phyloP scores from a whole-genome alignment of 1,140 invertebrate species.

The Telenomus remus region DNA sequence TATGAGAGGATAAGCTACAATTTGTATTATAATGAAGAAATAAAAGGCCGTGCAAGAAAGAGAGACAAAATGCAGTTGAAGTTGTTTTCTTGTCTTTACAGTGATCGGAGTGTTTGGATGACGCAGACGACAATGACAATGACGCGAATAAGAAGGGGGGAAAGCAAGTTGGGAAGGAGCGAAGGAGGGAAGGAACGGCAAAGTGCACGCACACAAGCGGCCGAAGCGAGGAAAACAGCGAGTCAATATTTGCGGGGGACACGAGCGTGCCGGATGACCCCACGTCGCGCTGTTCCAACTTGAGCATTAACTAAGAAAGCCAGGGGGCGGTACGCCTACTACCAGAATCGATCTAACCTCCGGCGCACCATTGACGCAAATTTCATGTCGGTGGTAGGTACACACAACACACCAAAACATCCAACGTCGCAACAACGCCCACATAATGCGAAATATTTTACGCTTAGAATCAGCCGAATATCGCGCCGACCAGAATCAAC shows the following conservation, averaged over 20 bases:
- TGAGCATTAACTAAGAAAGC: slow-evolving; percentile 50
- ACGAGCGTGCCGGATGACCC: slow-evolving; percentile 38
- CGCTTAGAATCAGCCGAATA: slow-evolving; percentile 31
- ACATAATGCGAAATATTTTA: slow-evolving; percentile 32
- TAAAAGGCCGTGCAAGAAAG: neutral
- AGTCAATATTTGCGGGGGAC: slow-evolving; percentile 42
- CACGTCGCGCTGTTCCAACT: slow-evolving; percentile 39
- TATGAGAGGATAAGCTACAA: no score
- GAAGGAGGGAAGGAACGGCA: slow-evolving; percentile 5
- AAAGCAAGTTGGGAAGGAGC: slow-evolving; percentile 24
- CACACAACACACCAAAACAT: slow-evolving; percentile 27
- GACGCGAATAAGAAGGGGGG: slow-evolving; percentile 5
- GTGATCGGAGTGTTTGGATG: slow-evolving; percentile 18
- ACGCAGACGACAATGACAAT: slow-evolving; percentile 32
- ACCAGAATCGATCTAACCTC: slow-evolving; percentile 54
- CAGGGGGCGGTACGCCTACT: slow-evolving; percentile 48
- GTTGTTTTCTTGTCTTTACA: slow-evolving; percentile 16
- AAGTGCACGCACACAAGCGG: slow-evolving; percentile 19
- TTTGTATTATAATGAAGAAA: neutral
- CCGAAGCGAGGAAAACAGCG: slow-evolving; percentile 8
- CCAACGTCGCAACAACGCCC: slow-evolving; percentile 33
- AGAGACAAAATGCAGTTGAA: slow-evolving; percentile 2
- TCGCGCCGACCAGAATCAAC: slow-evolving; percentile 3
- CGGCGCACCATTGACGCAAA: slow-evolving; percentile 47
- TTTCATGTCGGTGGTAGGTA: slow-evolving; percentile 44